Conservation (phyloP, 1,140 invertebrate genomes). For the Tetragnatha versicolor region DNA sequence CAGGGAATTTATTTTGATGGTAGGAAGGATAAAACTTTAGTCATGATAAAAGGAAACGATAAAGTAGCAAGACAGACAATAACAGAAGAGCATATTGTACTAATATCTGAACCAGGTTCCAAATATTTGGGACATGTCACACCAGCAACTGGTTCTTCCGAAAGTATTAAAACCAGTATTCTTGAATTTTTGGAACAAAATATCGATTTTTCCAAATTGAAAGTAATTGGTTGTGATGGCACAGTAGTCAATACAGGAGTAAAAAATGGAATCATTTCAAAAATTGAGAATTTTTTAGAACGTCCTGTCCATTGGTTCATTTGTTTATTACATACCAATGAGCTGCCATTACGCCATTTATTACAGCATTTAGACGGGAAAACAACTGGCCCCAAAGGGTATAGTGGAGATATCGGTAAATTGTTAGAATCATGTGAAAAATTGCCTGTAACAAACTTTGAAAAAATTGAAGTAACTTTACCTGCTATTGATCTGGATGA, state of each 20-base stretch:
- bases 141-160: neutral
- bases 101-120: constrained; percentile 3
- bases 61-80: neutral
- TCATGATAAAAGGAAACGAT: neutral
- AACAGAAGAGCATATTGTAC: constrained; percentile 10
- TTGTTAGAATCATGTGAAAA: neutral
- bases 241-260: neutral
- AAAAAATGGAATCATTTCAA: neutral
- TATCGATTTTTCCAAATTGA: neutral
- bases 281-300: neutral
- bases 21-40: neutral
- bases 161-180: constrained; percentile 4
- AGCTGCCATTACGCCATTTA: neutral
- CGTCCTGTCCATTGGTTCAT: neutral
- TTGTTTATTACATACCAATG: constrained; percentile 3
- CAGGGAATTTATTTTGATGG: neutral
- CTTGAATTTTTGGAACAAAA: neutral
- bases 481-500: neutral
- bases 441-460: neutral
- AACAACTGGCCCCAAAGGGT: neutral
- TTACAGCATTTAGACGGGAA: neutral
- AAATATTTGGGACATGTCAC: constrained; percentile 1
- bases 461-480: constrained; percentile 2
- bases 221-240: neutral
- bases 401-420: neutral